phyloP scores from a whole-genome alignment of 2,888 invertebrate genomes.

The Chrysolina haemoptera region DNA sequence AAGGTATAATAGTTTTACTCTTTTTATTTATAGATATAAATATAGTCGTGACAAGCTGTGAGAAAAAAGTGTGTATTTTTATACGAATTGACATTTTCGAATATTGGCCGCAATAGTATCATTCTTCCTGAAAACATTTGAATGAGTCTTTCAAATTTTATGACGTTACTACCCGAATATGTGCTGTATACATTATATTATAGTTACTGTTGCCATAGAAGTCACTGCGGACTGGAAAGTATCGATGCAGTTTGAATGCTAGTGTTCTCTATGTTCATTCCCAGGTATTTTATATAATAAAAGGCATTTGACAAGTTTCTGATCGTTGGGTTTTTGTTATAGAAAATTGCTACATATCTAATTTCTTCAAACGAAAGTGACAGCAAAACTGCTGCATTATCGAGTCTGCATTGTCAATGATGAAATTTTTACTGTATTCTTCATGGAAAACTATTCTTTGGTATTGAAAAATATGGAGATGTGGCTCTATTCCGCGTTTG shows the following conservation, averaged over 20 bases:
- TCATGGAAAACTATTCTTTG: no score
- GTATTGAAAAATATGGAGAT: no score
- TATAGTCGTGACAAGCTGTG: slow-evolving; percentile 4
- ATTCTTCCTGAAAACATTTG: not conserved
- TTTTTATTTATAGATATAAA: not conserved
- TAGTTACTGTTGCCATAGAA: slow-evolving; percentile 21
- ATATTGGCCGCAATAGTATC: not conserved
- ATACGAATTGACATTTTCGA: slow-evolving; percentile 2
- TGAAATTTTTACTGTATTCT: no score
- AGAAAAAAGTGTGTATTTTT: slow-evolving; percentile 32
- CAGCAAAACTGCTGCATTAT: no score
- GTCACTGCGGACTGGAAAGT: not conserved
- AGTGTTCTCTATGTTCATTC: slow-evolving; percentile 2
- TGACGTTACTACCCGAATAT: slow-evolving; percentile 7
- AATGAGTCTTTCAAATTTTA: slow-evolving; percentile 6
- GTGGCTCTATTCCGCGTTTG: no score
- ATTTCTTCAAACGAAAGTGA: no score
- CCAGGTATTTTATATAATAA: slow-evolving; percentile 39
- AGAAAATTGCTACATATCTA: no score
- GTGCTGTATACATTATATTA: not conserved
- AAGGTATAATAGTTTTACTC: not conserved
- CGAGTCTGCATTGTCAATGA: no score
- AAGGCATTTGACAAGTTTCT: slow-evolving; percentile 22
- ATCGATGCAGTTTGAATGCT: not conserved
- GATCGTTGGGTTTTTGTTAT: slow-evolving; percentile 1